Base-by-base conservation (phyloP, 2,113 vertebrate genomes). In the Chaetura pelagica region DNA sequence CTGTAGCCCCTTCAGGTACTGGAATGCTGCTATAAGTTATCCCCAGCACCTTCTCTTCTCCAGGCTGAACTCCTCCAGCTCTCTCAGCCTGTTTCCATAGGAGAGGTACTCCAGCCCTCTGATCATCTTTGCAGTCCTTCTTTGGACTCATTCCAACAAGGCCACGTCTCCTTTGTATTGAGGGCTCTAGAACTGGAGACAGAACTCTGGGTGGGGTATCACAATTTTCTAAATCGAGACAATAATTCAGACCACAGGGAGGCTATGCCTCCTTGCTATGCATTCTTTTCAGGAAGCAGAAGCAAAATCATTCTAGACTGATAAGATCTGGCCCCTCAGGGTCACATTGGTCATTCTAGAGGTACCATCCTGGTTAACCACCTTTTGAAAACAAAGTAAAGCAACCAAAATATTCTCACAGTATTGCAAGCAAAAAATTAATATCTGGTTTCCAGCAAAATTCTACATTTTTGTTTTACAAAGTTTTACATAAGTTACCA, bases 261-360 rank as follows among this genome's bases (percentile, higher is more conserved):
- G 21, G 8, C 7, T 76, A 19, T 29, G 4, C 4, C 9, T 34
- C 38, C 27, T 73, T 82, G 1, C 3, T 68, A 3, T 1, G 3
- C 4, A 4, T 24, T 68, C 34, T 46, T 69, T 74, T 27, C 4
- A 18, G 30, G 40, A 79, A 69, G 21, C 48, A 87, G 80, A 72
- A 49, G 5, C 4, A 57, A 90, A 61, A 46, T 62, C 10, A 19
- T 71, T 87, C 26, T 68, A 67, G 13, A 7, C 18, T 87, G 81
- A 40, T 87, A 78, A 21, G 55, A 78, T 40, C n/a, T 61, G 24
- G 21, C n/a, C 8, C 21, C 24, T 73, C 44, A 29, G 44, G 49
- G 14, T 88, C 27, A 76, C 23, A 3, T 15, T 16, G 12, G 30
- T 3, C 19, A n/a, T 69, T 35, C 27, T 88, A n/a, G 32, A 79